Evolutionary conservation across 2,113 vertebrate species (phyloP).

Genomic region (Rhombomys opimus): DNA sequence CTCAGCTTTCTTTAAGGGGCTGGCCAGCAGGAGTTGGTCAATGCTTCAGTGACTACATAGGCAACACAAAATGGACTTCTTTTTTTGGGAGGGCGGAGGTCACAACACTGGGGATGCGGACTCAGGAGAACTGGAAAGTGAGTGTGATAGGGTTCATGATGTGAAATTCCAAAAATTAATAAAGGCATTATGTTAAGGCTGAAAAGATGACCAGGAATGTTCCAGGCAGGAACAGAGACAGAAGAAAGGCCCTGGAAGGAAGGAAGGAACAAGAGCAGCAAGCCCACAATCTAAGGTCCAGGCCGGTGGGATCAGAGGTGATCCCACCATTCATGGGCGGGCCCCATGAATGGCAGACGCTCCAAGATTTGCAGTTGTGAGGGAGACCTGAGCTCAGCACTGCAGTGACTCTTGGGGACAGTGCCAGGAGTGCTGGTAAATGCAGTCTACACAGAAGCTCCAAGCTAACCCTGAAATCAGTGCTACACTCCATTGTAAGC

Average conservation of each 20-base stretch:
- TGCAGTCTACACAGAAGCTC: background rate
- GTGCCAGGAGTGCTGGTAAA: rapidly evolving
- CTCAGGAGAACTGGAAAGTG: no score
- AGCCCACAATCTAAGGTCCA: background rate
- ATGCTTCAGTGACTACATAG: no score
- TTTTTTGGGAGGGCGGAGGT: no score
- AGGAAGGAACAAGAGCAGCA: background rate
- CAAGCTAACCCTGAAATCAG: background rate
- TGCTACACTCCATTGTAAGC: background rate
- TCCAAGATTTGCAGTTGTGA: background rate
- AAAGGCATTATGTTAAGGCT: no score
- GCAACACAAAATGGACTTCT: no score
- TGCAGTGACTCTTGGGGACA: background rate
- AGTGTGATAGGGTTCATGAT: no score
- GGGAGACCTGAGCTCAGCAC: background rate
- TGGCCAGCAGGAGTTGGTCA: no score
- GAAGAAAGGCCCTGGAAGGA: background rate
- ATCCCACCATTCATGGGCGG: no score
- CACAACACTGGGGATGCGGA: no score
- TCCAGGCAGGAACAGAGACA: background rate
- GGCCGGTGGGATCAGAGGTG: background rate
- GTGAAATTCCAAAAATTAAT: no score
- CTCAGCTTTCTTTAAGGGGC: no score
- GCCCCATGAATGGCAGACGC: background rate
- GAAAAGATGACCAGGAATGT: no score